Base-by-base conservation (phyloP, 2,888 invertebrate genomes). In the Drosophila neoperkinsi region DNA sequence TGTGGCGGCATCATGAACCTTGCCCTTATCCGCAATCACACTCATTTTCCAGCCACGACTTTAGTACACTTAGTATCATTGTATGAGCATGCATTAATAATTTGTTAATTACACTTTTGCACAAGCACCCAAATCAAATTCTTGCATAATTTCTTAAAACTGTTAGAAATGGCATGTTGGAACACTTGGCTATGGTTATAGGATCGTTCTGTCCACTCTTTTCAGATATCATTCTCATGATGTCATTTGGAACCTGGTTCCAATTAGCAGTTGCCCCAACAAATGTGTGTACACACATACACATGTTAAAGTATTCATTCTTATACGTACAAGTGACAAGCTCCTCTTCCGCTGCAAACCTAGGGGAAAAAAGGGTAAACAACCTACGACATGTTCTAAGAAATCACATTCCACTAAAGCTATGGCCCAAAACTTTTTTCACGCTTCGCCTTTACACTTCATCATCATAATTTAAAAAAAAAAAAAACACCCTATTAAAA, bases 41-140 rank as follows among this genome's bases (percentile, higher is more conserved):
- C 50, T 69, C 60, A 75, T 61, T 51, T 56, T 28, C 53, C 58
- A 63, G 57, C 57, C 61, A 51, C 33, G 36, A 56, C 65, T 59
- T 46, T 25, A 77, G 72, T 67, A 72, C 72, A 62, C 73, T 67
- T 74, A 74, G 71, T 72, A 84, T 58, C 56, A 63, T 60, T 77
- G 62, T 53, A 51, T 59, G 62, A 51, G 30, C 65, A 71, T 78
- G 64, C 41, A 81, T 75, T 71, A 72, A 74, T 70, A 52, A 87
- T 74, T 62, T 60, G 67, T 79, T 74, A 76, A 84, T 81, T 78
- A 78, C 38, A 55, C 46, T 61, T 74, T 64, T 33, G 53, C 62
- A 33, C 30, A 46, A 46, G 56, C 43, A 34, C 21, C 11, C 3
- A 30, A 25, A 41, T 33, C 3, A 36, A 38, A 28, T 38, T 38